Evolutionary conservation across 2,797 vertebrate genomes (phyloP).

Genomic region (Sebastes taczanowskii): DNA sequence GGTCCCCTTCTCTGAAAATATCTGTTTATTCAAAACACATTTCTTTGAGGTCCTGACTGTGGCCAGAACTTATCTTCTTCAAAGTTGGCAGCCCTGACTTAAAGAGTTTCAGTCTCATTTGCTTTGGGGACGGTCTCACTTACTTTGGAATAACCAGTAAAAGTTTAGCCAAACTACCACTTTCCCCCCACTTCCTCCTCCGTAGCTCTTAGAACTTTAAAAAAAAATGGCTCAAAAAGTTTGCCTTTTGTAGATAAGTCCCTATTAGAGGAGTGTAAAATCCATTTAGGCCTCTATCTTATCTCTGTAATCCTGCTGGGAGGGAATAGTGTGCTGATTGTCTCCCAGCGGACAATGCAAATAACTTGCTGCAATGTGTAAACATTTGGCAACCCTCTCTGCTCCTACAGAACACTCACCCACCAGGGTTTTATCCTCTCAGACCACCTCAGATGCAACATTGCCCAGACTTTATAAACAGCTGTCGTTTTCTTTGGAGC

Average conservation of each 20-base stretch:
- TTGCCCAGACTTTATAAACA: slow-evolving; percentile 56
- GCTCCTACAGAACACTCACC: slow-evolving; percentile 46
- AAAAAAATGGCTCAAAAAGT: slow-evolving; percentile 46
- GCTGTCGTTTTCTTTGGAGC: slow-evolving; percentile 56
- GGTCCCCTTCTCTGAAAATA: slow-evolving; percentile 80
- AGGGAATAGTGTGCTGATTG: slow-evolving; percentile 75
- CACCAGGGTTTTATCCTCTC: slow-evolving; percentile 40
- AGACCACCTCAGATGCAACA: slow-evolving; percentile 70
- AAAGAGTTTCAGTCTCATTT: slow-evolving; percentile 17
- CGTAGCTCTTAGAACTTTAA: background rate
- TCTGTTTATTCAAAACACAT: slow-evolving; percentile 82
- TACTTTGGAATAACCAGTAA: slow-evolving; percentile 18
- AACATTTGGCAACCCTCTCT: slow-evolving; percentile 73
- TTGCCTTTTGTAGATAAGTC: slow-evolving; percentile 60
- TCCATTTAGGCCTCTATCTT: slow-evolving; percentile 72
- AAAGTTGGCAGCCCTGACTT: slow-evolving; percentile 35
- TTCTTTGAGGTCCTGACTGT: slow-evolving; percentile 62
- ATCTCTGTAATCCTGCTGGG: slow-evolving; percentile 76
- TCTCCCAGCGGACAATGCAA: slow-evolving; percentile 80
- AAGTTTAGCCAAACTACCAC: slow-evolving; percentile 12
- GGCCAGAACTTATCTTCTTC: slow-evolving; percentile 54
- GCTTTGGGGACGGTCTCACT: background rate
- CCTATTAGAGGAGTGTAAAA: slow-evolving; percentile 66
- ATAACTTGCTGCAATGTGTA: slow-evolving; percentile 77
- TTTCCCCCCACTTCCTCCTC: slow-evolving; percentile 2